Conservation (phyloP, 2,888 invertebrate species). For the Lacanobia wlatinum region DNA sequence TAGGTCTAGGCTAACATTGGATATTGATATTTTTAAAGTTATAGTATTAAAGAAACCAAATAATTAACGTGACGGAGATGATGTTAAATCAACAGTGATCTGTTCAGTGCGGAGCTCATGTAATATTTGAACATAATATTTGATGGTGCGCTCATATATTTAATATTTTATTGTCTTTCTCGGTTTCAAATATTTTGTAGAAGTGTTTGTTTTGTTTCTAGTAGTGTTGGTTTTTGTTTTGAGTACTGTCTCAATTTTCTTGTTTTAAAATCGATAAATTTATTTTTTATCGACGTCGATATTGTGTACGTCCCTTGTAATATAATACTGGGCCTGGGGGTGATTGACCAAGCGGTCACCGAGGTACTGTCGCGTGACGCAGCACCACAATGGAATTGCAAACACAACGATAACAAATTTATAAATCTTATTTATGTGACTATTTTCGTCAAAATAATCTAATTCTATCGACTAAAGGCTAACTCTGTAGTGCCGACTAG, state of each 20-base stretch:
- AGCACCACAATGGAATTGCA: slow-evolving; percentile 17
- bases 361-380: slow-evolving; percentile 18
- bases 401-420: slow-evolving; percentile 28
- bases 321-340: slow-evolving; percentile 14
- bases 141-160: slow-evolving; percentile 9
- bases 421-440: slow-evolving; percentile 28
- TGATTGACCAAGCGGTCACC: slow-evolving; percentile 10
- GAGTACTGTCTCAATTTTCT: slow-evolving; percentile 6
- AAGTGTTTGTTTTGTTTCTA: background rate
- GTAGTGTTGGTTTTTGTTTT: background rate
- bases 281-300: slow-evolving; percentile 10
- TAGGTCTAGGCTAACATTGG: slow-evolving; percentile 48
- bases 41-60: slow-evolving; percentile 64
- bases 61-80: slow-evolving; percentile 42
- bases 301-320: slow-evolving; percentile 19
- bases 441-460: slow-evolving; percentile 23
- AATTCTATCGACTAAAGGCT: slow-evolving; percentile 21
- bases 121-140: slow-evolving; percentile 13
- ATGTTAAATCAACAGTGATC: slow-evolving; percentile 34
- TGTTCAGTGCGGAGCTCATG: slow-evolving; percentile 31
- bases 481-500: slow-evolving; percentile 2
- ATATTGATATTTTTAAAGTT: slow-evolving; percentile 53
- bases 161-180: slow-evolving; percentile 39
- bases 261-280: slow-evolving; percentile 6
- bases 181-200: slow-evolving; percentile 20